A percentile compares a stretch with the other conserved stretches of the same genome.
Evolutionary conservation across 2,113 vertebrate genomes (phyloP).

Genomic region (Brachionichthys hirsutus): DNA sequence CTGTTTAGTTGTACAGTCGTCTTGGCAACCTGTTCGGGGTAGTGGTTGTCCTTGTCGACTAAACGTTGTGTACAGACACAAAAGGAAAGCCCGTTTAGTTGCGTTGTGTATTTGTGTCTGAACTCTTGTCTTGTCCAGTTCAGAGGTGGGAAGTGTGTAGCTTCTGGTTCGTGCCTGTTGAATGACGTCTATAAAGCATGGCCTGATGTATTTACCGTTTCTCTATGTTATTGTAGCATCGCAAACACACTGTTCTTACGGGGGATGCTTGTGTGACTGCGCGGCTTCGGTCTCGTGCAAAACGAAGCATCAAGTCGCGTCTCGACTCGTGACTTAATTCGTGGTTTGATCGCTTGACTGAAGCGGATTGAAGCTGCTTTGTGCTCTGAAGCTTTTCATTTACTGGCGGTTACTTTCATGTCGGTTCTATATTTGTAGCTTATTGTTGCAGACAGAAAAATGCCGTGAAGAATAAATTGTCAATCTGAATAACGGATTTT

Average conservation of each 20-base stretch:
- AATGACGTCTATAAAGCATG: slow-evolving; percentile 43
- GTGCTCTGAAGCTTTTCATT: slow-evolving; percentile 50
- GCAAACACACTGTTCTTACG: slow-evolving; percentile 59
- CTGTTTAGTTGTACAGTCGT: no score
- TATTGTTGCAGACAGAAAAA: slow-evolving; percentile 58
- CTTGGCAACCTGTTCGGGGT: no score
- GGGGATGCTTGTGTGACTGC: slow-evolving; percentile 30
- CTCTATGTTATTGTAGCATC: slow-evolving; percentile 63
- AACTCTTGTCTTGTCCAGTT: no score
- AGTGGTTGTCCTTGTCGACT: no score
- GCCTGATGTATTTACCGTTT: slow-evolving; percentile 33
- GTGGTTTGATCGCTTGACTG: slow-evolving; percentile 56
- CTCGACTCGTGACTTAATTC: slow-evolving; percentile 36
- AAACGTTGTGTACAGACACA: no score
- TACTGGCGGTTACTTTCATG: slow-evolving; percentile 70
- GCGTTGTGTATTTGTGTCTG: no score
- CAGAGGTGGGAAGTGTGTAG: no score
- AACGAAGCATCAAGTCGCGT: slow-evolving; percentile 26
- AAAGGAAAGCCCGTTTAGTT: no score
- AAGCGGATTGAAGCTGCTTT: slow-evolving; percentile 42
- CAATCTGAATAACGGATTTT: slow-evolving; percentile 29
- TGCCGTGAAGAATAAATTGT: slow-evolving; percentile 76
- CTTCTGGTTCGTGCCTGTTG: no score
- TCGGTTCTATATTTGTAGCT: slow-evolving; percentile 62
- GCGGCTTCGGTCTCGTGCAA: slow-evolving; percentile 41